Conservation (phyloP, 2,888 invertebrate genomes). For the Trachelus stipa region DNA sequence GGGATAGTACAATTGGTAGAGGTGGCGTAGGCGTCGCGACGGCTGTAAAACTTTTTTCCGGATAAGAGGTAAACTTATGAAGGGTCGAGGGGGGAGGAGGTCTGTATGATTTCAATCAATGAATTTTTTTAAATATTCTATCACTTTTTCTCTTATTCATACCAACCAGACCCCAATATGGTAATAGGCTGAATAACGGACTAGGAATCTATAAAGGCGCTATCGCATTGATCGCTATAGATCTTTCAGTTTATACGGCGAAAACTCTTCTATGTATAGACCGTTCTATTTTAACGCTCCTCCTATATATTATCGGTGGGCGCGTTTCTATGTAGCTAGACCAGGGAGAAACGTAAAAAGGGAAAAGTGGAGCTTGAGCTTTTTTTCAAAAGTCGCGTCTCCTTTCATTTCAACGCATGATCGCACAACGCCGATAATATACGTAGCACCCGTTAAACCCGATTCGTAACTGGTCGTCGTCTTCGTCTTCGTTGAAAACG, state of each 20-base stretch:
- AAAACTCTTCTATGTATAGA: not conserved
- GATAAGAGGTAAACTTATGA: too few relatives aligned
- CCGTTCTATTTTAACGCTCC: not conserved
- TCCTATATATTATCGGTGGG: not conserved
- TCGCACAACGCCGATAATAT: constrained; percentile 42
- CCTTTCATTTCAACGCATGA: constrained; percentile 66
- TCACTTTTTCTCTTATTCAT: not conserved
- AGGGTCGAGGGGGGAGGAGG: accelerated
- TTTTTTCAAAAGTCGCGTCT: constrained; percentile 53
- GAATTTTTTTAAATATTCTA: not conserved
- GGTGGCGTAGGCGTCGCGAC: not conserved
- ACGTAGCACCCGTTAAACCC: not conserved
- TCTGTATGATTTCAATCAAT: not conserved
- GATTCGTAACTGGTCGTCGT: not conserved
- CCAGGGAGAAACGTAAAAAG: not conserved
- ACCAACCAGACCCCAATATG: not conserved
- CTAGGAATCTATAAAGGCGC: not conserved
- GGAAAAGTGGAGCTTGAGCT: constrained; percentile 16
- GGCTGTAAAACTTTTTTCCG: too few relatives aligned
- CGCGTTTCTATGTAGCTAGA: not conserved
- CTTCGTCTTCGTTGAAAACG: not conserved
- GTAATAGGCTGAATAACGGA: not conserved
- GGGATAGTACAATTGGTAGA: not conserved
- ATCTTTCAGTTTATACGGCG: not conserved
- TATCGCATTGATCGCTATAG: not conserved